Conservation (phyloP, 1,140 invertebrate genomes). For the Drosophila ercepeae region DNA sequence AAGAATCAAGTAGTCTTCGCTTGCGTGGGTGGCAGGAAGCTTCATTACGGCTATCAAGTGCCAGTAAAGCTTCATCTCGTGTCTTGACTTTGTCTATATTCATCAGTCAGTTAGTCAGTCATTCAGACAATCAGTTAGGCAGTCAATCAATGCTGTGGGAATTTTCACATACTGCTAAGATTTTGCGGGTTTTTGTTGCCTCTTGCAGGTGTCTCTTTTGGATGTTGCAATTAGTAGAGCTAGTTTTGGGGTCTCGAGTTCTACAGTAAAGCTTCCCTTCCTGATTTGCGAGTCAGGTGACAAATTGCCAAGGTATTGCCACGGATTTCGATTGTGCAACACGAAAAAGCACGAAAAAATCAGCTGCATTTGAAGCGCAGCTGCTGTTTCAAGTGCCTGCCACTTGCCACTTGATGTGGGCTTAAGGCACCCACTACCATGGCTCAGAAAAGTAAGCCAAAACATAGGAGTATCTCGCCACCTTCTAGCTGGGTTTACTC, state of each 20-base stretch:
- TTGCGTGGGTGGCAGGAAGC: constrained; percentile 51
- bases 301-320: neutral
- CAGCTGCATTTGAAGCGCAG: neutral
- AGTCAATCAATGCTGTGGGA: constrained; percentile 58
- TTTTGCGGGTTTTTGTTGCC: neutral
- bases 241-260: neutral
- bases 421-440: neutral
- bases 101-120: constrained; percentile 7
- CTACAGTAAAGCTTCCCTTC: neutral
- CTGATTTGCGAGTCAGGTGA: neutral
- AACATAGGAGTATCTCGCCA: neutral
- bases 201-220: constrained; percentile 22
- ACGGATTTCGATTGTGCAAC: neutral
- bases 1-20: neutral
- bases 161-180: constrained; percentile 39
- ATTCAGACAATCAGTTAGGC: constrained; percentile 3
- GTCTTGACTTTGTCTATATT: constrained; percentile 12
- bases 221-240: neutral
- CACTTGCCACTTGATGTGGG: constrained; percentile 7
- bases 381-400: constrained; percentile 15
- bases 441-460: neutral
- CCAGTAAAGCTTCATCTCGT: neutral
- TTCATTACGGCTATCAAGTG: too few relatives aligned
- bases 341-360: neutral
- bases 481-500: too few relatives aligned